phyloP scores from a whole-genome alignment of 2,113 vertebrate species.

The Ailurus styani region DNA sequence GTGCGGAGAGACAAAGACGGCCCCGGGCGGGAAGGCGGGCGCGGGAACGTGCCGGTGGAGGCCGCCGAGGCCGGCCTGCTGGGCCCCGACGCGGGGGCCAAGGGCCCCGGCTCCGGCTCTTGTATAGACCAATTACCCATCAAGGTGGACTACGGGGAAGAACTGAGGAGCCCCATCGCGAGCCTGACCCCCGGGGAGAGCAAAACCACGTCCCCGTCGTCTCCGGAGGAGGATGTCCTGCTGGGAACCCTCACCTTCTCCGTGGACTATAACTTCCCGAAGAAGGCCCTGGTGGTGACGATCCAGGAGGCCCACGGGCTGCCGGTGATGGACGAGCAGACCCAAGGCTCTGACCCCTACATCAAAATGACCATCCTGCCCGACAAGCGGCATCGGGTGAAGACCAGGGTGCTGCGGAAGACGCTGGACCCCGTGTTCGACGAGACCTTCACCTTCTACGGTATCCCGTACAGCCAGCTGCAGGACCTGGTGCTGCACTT shows the following conservation, averaged over 20 bases:
- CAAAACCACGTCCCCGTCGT: constrained; percentile 87
- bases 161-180: constrained; percentile 86
- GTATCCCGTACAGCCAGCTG: constrained; percentile 93
- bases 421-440: constrained; percentile 94
- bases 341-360: constrained; percentile 92
- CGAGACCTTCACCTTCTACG: constrained; percentile 98
- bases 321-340: constrained; percentile 91
- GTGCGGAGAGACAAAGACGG: constrained; percentile 80
- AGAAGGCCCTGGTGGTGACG: constrained; percentile 96
- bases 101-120: constrained; percentile 20
- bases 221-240: constrained; percentile 84
- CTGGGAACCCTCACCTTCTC: constrained; percentile 91
- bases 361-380: constrained; percentile 99
- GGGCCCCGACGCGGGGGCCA: constrained; percentile 53
- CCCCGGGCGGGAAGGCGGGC: constrained; percentile 57
- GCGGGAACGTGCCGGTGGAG: constrained; percentile 81
- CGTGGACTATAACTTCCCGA: constrained; percentile 98
- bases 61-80: constrained; percentile 86
- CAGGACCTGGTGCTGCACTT: constrained; percentile 96
- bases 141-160: constrained; percentile 86
- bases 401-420: constrained; percentile 95
- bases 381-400: constrained; percentile 95
- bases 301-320: constrained; percentile 93
- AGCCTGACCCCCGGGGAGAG: constrained; percentile 88
- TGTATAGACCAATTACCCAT: constrained; percentile 86